Evolutionary conservation across 2,797 vertebrate genomes (phyloP).

Genomic region (Diplodus puntazzo): DNA sequence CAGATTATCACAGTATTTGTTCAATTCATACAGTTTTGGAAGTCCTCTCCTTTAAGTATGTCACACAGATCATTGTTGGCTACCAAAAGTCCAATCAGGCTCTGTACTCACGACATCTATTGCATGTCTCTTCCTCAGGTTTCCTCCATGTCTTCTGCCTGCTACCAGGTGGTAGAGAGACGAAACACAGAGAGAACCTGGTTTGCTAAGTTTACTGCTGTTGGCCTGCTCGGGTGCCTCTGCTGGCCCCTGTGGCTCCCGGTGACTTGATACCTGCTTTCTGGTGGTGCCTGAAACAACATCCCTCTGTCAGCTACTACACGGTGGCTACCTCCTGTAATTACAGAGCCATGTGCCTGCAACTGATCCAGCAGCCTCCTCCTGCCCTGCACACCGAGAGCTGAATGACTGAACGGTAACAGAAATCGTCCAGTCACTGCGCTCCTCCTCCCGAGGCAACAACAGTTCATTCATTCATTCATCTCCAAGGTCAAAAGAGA

Average conservation of each 20-base stretch:
- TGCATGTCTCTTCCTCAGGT: too few species aligned
- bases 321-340: conserved; percentile 56
- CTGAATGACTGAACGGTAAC: conserved; percentile 25
- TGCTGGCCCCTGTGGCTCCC: neutral
- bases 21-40: neutral
- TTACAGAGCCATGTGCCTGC: conserved; percentile 58
- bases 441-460: conserved; percentile 1
- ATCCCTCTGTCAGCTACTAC: conserved; percentile 33
- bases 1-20: neutral
- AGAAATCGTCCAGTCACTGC: conserved; percentile 31
- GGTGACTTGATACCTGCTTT: conserved; percentile 41
- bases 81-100: neutral
- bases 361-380: conserved; percentile 2
- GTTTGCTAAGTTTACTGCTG: neutral
- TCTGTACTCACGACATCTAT: too few species aligned
- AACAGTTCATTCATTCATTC: conserved; percentile 51
- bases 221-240: neutral
- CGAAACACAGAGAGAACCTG: neutral
- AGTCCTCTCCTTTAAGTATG: neutral
- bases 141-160: too few species aligned
- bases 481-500: neutral
- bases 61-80: neutral
- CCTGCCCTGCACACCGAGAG: neutral
- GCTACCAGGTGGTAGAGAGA: too few species aligned
- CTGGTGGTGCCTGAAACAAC: conserved; percentile 56